Evolutionary conservation across 2,888 invertebrate genomes (phyloP).

Genomic region (Hemaris fuciformis): DNA sequence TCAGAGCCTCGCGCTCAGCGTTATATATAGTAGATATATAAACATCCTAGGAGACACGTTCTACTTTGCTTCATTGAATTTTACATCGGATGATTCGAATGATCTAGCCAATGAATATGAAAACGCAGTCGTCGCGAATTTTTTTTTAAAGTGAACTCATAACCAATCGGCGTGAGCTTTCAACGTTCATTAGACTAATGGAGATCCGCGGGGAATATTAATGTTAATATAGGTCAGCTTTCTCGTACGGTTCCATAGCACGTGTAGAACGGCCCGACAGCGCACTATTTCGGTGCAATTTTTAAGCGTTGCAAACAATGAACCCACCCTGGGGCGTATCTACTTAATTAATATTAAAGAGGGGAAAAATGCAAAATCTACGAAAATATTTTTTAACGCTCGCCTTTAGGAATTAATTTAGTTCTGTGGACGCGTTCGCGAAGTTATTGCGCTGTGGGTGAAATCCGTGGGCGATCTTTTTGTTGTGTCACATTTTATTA

Average conservation of each 20-base stretch:
- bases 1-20: too few species aligned
- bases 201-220: conserved; percentile 21
- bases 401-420: conserved; percentile 10
- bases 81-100: background rate
- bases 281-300: conserved; percentile 14
- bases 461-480: background rate
- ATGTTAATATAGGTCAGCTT: conserved; percentile 24
- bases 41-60: too few species aligned
- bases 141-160: background rate
- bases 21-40: too few species aligned
- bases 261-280: background rate
- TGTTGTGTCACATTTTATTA: conserved; percentile 2
- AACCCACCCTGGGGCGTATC: background rate
- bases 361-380: background rate
- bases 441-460: background rate
- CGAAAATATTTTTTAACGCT: conserved; percentile 9
- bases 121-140: background rate
- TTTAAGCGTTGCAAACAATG: conserved; percentile 3
- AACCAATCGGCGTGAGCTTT: conserved; percentile 24
- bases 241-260: conserved; percentile 21
- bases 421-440: background rate
- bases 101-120: background rate
- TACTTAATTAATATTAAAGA: conserved; percentile 9
- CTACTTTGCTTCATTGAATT: too few species aligned
- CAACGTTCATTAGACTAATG: conserved; percentile 34